Percentiles rank a stretch among this genome's conserved stretches.
Conservation (phyloP, 2,113 vertebrate genomes). For the Coreoperca whiteheadi region DNA sequence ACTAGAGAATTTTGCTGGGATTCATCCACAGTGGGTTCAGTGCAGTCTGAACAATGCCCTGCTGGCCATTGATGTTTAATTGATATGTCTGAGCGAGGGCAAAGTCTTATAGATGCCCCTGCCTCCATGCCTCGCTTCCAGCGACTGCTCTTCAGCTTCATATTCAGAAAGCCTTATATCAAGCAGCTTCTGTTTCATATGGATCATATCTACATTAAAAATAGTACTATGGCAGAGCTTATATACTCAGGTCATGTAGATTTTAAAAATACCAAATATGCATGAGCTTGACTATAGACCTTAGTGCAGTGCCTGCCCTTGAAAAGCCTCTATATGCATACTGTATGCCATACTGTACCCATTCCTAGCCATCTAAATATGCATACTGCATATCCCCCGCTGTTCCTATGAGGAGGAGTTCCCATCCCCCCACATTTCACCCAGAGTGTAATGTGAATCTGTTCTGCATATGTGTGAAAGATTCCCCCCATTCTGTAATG, state of each 20-base stretch:
- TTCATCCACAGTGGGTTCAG: slow-evolving; percentile 4
- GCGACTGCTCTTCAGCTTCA: slow-evolving; percentile 14
- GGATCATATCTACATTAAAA: slow-evolving; percentile 20
- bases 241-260: neutral
- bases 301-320: slow-evolving; percentile 45
- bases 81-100: slow-evolving; percentile 42
- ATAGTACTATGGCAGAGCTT: slow-evolving; percentile 18
- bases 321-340: slow-evolving; percentile 46
- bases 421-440: slow-evolving; percentile 72
- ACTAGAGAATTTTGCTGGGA: slow-evolving; percentile 16
- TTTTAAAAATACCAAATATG: neutral
- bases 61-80: slow-evolving; percentile 70
- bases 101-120: slow-evolving; percentile 46
- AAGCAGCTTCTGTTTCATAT: slow-evolving; percentile 8
- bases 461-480: slow-evolving; percentile 56
- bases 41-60: slow-evolving; percentile 24
- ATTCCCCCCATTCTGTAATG: slow-evolving; percentile 44
- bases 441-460: slow-evolving; percentile 54
- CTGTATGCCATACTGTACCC: slow-evolving; percentile 54
- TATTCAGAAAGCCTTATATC: neutral
- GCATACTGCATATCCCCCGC: slow-evolving; percentile 55
- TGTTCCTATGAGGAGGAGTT: slow-evolving; percentile 53
- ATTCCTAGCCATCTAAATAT: slow-evolving; percentile 52
- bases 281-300: neutral
- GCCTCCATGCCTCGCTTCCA: slow-evolving; percentile 6